Evolutionary conservation across 2,888 invertebrate species (phyloP).

Genomic region (Drosophila histrio): DNA sequence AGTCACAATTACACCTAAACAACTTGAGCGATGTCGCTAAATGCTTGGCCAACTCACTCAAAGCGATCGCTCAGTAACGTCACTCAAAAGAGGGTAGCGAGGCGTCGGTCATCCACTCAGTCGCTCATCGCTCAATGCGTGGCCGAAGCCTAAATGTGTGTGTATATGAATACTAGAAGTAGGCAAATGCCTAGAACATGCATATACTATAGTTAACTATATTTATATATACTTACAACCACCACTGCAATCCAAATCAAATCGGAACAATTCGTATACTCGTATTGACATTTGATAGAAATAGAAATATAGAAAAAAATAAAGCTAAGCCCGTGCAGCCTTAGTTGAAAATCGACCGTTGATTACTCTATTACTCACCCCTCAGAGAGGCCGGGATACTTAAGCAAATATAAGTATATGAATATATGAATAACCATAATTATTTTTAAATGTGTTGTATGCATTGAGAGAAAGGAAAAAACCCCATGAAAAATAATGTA

Average conservation of each 20-base stretch:
- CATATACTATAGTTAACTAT: conserved; percentile 22
- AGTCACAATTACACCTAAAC: too few relatives aligned
- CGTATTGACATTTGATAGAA: neutral
- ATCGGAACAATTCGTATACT: neutral
- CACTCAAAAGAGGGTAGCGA: too few relatives aligned
- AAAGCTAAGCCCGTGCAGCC: conserved; percentile 33
- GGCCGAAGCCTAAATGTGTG: conserved; percentile 3
- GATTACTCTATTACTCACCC: conserved; percentile 1
- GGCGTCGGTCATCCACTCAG: too few relatives aligned
- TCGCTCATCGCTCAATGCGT: too few relatives aligned
- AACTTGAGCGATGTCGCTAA: neutral
- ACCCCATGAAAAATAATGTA: conserved; percentile 62
- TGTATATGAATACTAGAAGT: conserved; percentile 3
- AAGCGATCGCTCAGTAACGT: neutral
- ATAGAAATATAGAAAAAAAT: neutral
- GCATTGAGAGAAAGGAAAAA: conserved; percentile 23
- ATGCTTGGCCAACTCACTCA: neutral
- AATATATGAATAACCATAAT: conserved; percentile 36
- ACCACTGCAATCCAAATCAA: neutral
- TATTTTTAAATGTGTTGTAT: conserved; percentile 42
- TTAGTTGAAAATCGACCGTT: conserved; percentile 34
- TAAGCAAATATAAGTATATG: conserved; percentile 10
- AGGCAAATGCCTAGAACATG: conserved; percentile 30
- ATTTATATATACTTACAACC: conserved; percentile 25
- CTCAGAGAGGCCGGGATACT: conserved; percentile 6